Evolutionary conservation across 2,797 vertebrate species (phyloP).

Genomic region (Xiphorhynchus erythropygius): DNA sequence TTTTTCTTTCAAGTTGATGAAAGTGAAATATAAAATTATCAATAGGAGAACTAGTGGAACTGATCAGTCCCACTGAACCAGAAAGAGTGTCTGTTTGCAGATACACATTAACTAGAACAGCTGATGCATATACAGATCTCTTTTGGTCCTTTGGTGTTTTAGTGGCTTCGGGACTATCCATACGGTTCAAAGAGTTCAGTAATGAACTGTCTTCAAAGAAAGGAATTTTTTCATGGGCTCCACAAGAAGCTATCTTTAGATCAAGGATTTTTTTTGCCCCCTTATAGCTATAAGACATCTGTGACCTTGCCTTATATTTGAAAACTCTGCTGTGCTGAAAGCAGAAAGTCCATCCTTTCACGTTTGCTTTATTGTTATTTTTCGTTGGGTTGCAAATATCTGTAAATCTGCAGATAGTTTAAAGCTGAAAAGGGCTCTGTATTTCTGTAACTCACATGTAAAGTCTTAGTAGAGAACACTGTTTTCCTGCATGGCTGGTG

Average conservation of each 20-base stretch:
- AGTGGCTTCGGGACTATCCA: not conserved
- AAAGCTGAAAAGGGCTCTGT: not conserved
- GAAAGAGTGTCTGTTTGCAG: not conserved
- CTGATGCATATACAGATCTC: not conserved
- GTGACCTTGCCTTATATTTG: not conserved
- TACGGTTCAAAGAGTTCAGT: conserved; percentile 11
- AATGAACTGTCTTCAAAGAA: conserved; percentile 27
- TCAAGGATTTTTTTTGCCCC: not conserved
- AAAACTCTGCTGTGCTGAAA: not conserved
- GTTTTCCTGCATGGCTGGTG: not conserved
- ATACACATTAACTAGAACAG: not conserved
- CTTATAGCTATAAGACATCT: not conserved
- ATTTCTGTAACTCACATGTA: not conserved
- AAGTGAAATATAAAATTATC: not conserved
- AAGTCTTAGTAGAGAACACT: not conserved
- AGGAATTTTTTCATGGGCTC: not conserved
- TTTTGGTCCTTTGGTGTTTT: not conserved
- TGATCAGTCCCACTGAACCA: not conserved
- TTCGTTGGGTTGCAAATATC: not conserved
- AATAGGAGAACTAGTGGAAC: not conserved
- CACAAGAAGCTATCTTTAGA: not conserved
- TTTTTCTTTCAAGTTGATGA: not conserved
- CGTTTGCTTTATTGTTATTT: not conserved
- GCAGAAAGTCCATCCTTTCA: not conserved
- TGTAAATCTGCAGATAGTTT: not conserved